These are phyloP conservation scores for Cyprinodon diabolis DNA, from an alignment of 2,797 vertebrate genomes.

Conservation along the genomic window DNA sequence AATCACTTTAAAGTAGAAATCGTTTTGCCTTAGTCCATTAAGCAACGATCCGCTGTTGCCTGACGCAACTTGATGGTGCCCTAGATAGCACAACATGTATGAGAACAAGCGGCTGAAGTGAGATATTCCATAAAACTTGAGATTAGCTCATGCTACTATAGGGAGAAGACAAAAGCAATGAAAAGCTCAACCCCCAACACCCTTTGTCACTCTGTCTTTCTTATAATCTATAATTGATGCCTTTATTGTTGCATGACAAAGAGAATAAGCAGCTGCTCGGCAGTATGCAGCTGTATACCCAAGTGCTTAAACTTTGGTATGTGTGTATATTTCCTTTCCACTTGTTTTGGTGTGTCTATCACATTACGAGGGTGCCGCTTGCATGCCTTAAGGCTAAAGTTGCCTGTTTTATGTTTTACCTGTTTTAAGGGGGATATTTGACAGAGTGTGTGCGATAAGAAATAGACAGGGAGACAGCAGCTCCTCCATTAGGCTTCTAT, in stretches of 20 bases:
- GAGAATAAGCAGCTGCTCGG: slow-evolving; percentile 50
- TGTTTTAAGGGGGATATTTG: slow-evolving; percentile 35
- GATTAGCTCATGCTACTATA: slow-evolving; percentile 52
- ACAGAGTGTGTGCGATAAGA: slow-evolving; percentile 12
- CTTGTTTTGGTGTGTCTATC: slow-evolving; percentile 16
- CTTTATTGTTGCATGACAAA: slow-evolving; percentile 69
- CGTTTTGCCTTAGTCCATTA: slow-evolving; percentile 54
- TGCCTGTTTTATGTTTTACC: slow-evolving; percentile 27
- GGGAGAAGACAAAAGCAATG: slow-evolving; percentile 59
- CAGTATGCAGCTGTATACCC: slow-evolving; percentile 13
- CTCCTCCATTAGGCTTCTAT: slow-evolving; percentile 69
- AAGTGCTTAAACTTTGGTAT: slow-evolving; percentile 15
- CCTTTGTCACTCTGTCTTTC: slow-evolving; percentile 56
- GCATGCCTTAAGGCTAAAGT: slow-evolving; percentile 21
- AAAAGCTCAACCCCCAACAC: slow-evolving; percentile 51
- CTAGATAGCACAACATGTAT: slow-evolving; percentile 49
- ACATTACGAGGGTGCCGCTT: slow-evolving; percentile 3
- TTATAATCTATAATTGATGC: slow-evolving; percentile 76
- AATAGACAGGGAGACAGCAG: slow-evolving; percentile 25
- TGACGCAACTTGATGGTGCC: slow-evolving; percentile 48
- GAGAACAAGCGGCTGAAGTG: slow-evolving; percentile 37
- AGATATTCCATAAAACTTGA: slow-evolving; percentile 49
- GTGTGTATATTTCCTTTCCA: slow-evolving; percentile 17
- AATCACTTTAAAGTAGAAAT: slow-evolving; percentile 63
- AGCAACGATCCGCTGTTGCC: slow-evolving; percentile 43